Evolutionary conservation across 64 coral and sea anemone species (phyloP).

Genomic region (Platygyra sinensis): DNA sequence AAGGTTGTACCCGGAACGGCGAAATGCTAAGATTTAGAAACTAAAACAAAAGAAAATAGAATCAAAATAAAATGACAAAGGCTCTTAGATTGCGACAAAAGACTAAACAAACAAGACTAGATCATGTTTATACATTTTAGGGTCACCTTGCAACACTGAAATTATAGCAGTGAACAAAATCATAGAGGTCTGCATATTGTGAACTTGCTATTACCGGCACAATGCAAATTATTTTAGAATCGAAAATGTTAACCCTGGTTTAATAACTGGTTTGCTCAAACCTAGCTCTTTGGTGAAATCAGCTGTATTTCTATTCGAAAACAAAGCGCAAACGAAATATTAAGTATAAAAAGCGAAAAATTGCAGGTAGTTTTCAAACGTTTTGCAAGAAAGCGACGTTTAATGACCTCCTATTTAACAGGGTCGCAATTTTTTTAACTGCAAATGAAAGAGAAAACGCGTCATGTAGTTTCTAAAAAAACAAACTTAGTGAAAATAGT

Average conservation of each 20-base stretch:
- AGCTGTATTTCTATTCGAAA: neutral
- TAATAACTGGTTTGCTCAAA: neutral
- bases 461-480: too few relatives aligned
- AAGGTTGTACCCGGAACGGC: too few relatives aligned
- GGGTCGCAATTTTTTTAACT: neutral
- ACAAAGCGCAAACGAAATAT: neutral
- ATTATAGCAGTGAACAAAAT: neutral
- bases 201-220: neutral
- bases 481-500: too few relatives aligned
- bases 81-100: neutral
- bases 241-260: neutral
- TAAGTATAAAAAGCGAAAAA: neutral
- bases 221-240: neutral
- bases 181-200: too few relatives aligned
- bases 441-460: too few relatives aligned
- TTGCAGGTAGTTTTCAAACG: neutral
- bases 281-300: neutral
- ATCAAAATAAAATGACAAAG: neutral
- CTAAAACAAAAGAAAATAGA: neutral
- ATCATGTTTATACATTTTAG: neutral
- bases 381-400: neutral
- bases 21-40: neutral
- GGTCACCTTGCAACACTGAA: neutral
- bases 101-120: neutral
- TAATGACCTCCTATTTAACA: neutral